Base-by-base conservation (phyloP, 2,797 vertebrate genomes). In the Liparis tanakae region DNA sequence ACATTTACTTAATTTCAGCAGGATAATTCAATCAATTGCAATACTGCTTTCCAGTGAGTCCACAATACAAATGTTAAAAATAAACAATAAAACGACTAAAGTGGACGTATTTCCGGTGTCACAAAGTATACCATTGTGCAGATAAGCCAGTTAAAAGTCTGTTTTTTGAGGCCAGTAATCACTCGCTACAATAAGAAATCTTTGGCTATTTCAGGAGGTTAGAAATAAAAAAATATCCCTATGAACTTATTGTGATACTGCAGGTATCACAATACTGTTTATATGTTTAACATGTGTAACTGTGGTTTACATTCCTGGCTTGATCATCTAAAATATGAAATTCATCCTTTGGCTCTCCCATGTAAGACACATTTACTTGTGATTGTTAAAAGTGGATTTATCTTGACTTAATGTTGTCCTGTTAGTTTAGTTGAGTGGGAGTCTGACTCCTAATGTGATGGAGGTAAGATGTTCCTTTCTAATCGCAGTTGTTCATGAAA, bases 101-200 rank as follows among this genome's bases (percentile, higher is more conserved):
- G 6, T 46, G 43, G 3, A 17, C 15, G 13, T 17, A 46, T 46
- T 46, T 46, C 20, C 56, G 36, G 25, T 14, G 20, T 18, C 3
- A 3, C 44, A 46, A 46, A 18, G 41, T 37, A 17, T 46, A 46
- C 44, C 17, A 10, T 37, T 67, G 51, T 55, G 8, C 20, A 69
- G 15, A 60, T 70, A 68, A 46, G 7, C 17, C 30, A 37, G 33
- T 46, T 33, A 10, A 56, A 58, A 68, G 8, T 33, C 17, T 56
- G 10, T 14, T 67, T 44, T 30, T 33, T n/a, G 6, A 33, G 41
- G 9, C 7, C 10, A 37, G 14, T 22, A 18, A 37, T 55, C 6
- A 37, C 20, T 8, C 12, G n/a, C 22, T n/a, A 30, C 17, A 60
- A 41, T 22, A 30, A 59, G 3, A 67, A 15, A 53, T 22, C 0